Base-by-base conservation (phyloP, 2,888 invertebrate species). In the Caenorhabditis imperialis region DNA sequence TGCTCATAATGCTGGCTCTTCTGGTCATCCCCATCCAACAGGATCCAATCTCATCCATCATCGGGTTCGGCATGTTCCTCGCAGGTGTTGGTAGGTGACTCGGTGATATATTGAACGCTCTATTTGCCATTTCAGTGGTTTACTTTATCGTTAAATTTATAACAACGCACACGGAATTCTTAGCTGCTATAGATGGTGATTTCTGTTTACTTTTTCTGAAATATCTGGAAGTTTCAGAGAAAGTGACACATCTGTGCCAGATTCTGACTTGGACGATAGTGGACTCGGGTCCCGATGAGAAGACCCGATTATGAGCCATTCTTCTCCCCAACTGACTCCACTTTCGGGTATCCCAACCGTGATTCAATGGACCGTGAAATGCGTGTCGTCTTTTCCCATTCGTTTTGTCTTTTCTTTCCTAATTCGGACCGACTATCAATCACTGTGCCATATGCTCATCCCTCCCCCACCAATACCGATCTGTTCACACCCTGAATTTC, bases 241-340 rank as follows among this genome's bases (percentile, higher is more conserved):
- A 57, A 27, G 55, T 69, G 14, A 80, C 79, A 2, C 50, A 58
- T 10, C 22, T 76, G 10, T 80, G 72, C 16, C 79, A 80, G 45
- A 61, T 71, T 14, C 44, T 80, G 3, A 75, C 75, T 27, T 79
- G 79, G 79, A 70, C 77, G n/a, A 57, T 79, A 10, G 72, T 77
- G 22, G 79, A 79, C 33, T 30, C 38, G 5, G 73, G 65, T 18
- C 73, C 65, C 10, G 65, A 40, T 14, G 62, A 63, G 27, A 63
- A 63, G 22, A 72, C 72, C 12, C 44, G 35, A 20, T 22, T 72
- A 16, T 72, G 45, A 38, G 25, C 18, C 38, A 44, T n/a, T n/a
- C n/a, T n/a, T n/a, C 48, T 38, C 53, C 53, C 45, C 33, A 16
- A n/a, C 51, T 22, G 47, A 30, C 30, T 23, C 27, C 47, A 40